Percentiles rank a stretch among this genome's conserved stretches.
Conservation (phyloP, 2,797 vertebrate species). For the Morus bassanus region DNA sequence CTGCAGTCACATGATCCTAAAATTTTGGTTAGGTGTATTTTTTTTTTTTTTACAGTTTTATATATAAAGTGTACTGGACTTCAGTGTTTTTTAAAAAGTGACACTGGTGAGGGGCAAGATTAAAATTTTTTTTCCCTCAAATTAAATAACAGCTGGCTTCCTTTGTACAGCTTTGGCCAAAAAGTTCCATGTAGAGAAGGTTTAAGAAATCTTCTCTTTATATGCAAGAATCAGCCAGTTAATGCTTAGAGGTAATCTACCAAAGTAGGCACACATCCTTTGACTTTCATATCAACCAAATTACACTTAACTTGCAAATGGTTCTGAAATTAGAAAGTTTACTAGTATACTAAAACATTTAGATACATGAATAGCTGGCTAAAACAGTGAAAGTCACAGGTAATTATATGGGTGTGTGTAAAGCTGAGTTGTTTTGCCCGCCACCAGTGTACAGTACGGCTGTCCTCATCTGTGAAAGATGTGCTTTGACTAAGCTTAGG, state of each 20-base stretch:
- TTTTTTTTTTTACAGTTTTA: constrained; percentile 52
- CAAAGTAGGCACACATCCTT: constrained; percentile 35
- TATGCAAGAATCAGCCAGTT: constrained; percentile 28
- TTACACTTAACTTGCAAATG: constrained; percentile 35
- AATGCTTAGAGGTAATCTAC: constrained; percentile 31
- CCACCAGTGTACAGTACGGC: constrained; percentile 75
- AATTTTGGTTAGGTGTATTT: constrained; percentile 16
- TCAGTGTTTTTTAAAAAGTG: constrained; percentile 51
- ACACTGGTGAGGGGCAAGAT: constrained; percentile 69
- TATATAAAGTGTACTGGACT: constrained; percentile 67
- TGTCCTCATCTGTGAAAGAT: constrained; percentile 75
- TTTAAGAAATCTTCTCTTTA: background rate
- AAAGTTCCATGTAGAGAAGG: constrained; percentile 35
- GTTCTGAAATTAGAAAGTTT: constrained; percentile 62
- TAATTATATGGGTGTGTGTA: constrained; percentile 26
- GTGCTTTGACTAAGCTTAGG: constrained; percentile 76
- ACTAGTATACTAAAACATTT: constrained; percentile 52
- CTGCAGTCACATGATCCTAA: constrained; percentile 61
- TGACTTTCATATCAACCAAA: constrained; percentile 33
- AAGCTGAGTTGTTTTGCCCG: constrained; percentile 71
- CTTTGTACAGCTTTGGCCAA: constrained; percentile 64
- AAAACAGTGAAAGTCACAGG: constrained; percentile 50
- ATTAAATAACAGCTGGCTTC: constrained; percentile 50
- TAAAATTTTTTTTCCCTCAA: background rate
- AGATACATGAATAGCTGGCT: constrained; percentile 62